A percentile compares a stretch with the other conserved stretches of the same genome.
Conservation (phyloP, 2,797 vertebrate species). For the Alectoris magna region DNA sequence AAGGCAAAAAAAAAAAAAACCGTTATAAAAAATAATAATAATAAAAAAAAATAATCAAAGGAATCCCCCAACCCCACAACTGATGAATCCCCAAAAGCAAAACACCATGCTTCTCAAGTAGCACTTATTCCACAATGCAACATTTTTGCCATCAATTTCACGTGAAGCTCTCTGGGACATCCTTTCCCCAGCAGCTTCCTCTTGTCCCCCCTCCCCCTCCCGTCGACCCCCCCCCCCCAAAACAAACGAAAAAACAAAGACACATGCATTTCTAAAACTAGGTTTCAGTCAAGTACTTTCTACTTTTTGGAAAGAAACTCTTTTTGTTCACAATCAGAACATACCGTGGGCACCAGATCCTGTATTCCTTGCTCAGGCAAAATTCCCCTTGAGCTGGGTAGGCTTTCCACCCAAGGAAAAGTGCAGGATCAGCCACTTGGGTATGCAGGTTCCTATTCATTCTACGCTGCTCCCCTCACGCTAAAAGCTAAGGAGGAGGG, state of each 20-base stretch:
- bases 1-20: background rate
- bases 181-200: conserved; percentile 65
- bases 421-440: conserved; percentile 50
- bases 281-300: conserved; percentile 79
- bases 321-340: conserved; percentile 77
- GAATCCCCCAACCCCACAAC: conserved; percentile 65
- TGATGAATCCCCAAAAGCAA: conserved; percentile 79
- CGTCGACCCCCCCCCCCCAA: conserved; percentile 1
- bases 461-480: conserved; percentile 70
- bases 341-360: conserved; percentile 61
- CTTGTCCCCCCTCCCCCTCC: conserved; percentile 57
- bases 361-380: conserved; percentile 16
- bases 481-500: conserved; percentile 73
- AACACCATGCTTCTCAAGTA: conserved; percentile 85
- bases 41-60: conserved; percentile 4
- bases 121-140: conserved; percentile 81
- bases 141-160: conserved; percentile 78
- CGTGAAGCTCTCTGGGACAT: conserved; percentile 78
- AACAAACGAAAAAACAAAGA: conserved; percentile 66
- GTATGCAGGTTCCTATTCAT: conserved; percentile 69
- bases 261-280: conserved; percentile 81
- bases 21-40: background rate
- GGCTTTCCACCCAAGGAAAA: conserved; percentile 32
- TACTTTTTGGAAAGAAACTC: conserved; percentile 78
- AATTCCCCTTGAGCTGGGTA: background rate